phyloP scores from a whole-genome alignment of 1,140 invertebrate genomes.

The Conus ventricosus region DNA sequence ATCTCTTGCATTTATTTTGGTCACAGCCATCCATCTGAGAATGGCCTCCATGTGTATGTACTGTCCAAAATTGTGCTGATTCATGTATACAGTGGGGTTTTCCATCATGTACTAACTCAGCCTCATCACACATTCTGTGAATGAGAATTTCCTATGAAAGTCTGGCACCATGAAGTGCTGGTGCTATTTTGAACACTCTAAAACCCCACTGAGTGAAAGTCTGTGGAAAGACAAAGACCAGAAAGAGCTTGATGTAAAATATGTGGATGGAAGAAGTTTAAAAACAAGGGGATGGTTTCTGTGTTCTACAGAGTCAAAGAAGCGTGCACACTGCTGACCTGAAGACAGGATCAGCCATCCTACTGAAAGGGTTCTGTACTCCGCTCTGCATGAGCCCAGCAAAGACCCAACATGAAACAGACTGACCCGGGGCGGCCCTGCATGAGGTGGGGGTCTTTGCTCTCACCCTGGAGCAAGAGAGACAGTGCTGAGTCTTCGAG shows the following conservation, averaged over 20 bases:
- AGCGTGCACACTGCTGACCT: constrained; percentile 84
- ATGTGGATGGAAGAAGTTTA: not conserved
- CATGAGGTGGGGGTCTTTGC: constrained; percentile 81
- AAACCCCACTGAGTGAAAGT: not conserved
- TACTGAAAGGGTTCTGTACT: constrained; percentile 81
- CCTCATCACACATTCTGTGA: no score
- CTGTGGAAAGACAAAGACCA: not conserved
- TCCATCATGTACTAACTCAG: no score
- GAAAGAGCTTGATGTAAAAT: not conserved
- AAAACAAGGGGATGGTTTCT: not conserved
- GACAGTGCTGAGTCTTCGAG: constrained; percentile 55
- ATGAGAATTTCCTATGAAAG: no score
- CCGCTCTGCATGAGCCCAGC: constrained; percentile 52
- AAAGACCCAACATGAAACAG: constrained; percentile 71
- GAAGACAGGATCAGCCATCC: constrained; percentile 85
- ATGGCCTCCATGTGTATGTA: no score
- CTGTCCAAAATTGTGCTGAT: no score
- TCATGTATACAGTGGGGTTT: no score
- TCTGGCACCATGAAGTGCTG: no score
- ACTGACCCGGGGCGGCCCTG: constrained; percentile 77
- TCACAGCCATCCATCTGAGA: no score
- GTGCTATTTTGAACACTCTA: no score
- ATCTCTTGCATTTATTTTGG: no score
- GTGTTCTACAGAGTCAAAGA: constrained; percentile 83
- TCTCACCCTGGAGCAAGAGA: constrained; percentile 78